Base-by-base conservation (phyloP, 1,140 invertebrate genomes). In the Meloidogyne exigua region DNA sequence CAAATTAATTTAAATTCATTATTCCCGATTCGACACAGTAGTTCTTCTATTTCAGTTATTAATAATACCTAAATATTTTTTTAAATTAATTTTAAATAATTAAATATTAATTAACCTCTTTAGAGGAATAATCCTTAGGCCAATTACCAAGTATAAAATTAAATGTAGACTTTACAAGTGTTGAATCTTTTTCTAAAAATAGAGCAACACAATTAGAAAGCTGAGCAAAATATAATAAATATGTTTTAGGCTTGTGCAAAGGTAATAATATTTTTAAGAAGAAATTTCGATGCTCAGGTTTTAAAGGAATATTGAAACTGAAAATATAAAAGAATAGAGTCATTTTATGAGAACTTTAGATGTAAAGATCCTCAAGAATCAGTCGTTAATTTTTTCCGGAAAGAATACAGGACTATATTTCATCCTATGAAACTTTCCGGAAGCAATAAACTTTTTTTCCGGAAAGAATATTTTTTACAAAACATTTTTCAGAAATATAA, bases 181-280 rank as follows among this genome's bases (percentile, higher is more conserved):
- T 93, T 82, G 95, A 91, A 57, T 75, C 72, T 67, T 97, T 96
- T 88, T 96, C 94, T 32, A 97, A 89, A 89, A 97, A 97, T 89
- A 96, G 95, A 42, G 96, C 95, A 64, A 97, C 93, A 89, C 95
- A 97, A 89, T 96, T 96, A 62, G 94, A 94, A 82, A 96, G 89
- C 89, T 96, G 94, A 18, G 93, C 93, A 90, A 97, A 95, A 89
- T 96, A 97, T 32, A 96, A 93, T 80, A 93, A 94, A 72, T 97
- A 90, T 73, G 93, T 66, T 66, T 75, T 80, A 3, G 88, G 85
- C 80, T 90, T 89, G 84, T 90, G 89, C 11, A 87, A 66, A 44
- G 85, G 85, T 13, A 87, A 76, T 18, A 87, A 80, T 18, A 87
- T 85, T 62, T 75, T 77, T 12, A 75, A 25, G 11, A 87, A 75